Base-by-base conservation (phyloP, 2,888 invertebrate species). In the Acanthacorydalis orientalis region DNA sequence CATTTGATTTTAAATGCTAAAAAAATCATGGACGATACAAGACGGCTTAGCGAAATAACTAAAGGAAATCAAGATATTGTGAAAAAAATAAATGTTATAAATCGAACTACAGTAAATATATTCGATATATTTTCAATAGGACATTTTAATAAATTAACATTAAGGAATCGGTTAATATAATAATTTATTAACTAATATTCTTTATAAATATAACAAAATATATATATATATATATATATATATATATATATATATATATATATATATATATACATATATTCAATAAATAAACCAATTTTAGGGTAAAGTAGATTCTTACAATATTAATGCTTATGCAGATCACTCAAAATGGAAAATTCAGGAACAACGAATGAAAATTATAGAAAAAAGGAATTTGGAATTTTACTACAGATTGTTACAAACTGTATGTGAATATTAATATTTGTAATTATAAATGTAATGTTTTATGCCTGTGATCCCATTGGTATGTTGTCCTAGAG, bases 31-130 rank as follows among this genome's bases (percentile, higher is more conserved):
- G 51, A 53, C 1, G 67, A 68, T 49, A 58, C 59, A 1, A 57
- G 62, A n/a, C 61, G 72, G 43, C 57, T 76, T 15, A 51, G 50
- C 43, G 40, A 57, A 40, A 62, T 69, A 46, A 73, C 77, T 56
- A 66, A 59, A 55, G 68, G 74, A 41, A 80, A 80, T 57, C 73
- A 76, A 54, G 65, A 73, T 11, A 57, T 80, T 8, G 56, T 78
- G 8, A 73, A 73, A 55, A 68, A 64, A 48, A 74, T 80, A 49
- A 78, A 78, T 53, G 53, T 63, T 14, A 75, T 79, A 52, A 72
- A 74, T 56, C 67, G 76, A 53, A 70, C 69, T 31, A 74, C 73
- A 54, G 78, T 77, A 55, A 60, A 63, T 55, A 40, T 46, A 48
- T 35, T n/a, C n/a, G n/a, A 39, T 15, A 43, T 16, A n/a, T n/a